Percentiles rank a stretch among this genome's conserved stretches.
These are phyloP conservation scores for Hypena proboscidalis DNA, from an alignment of 2,888 invertebrate species.

Conservation along the genomic window DNA sequence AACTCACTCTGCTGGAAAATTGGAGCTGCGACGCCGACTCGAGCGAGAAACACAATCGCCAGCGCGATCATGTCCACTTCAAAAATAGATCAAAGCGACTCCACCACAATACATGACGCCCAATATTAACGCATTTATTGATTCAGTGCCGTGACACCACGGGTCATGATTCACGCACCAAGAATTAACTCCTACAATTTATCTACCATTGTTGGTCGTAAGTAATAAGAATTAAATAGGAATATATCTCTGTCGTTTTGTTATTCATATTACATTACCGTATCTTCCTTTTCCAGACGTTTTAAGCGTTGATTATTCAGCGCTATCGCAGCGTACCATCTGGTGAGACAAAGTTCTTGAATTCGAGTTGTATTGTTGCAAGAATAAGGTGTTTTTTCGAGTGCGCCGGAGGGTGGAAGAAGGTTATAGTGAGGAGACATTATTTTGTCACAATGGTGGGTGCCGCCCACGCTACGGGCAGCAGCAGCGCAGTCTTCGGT, in stretches of 20 bases:
- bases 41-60: constrained; percentile 67
- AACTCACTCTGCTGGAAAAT: constrained; percentile 77
- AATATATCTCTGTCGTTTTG: constrained; percentile 83
- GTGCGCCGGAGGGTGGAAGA: constrained; percentile 51
- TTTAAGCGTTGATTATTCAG: constrained; percentile 85
- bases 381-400: constrained; percentile 66
- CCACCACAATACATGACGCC: constrained; percentile 17
- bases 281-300: constrained; percentile 85
- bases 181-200: constrained; percentile 66
- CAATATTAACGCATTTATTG: constrained; percentile 39
- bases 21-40: constrained; percentile 67
- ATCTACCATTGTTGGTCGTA: constrained; percentile 71
- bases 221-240: constrained; percentile 82
- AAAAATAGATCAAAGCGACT: constrained; percentile 41
- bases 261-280: constrained; percentile 85
- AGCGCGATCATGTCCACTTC: constrained; percentile 33
- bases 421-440: constrained; percentile 79
- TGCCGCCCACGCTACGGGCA: constrained; percentile 79
- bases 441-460: constrained; percentile 84
- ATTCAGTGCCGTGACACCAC: constrained; percentile 25
- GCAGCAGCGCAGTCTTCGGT: constrained; percentile 73
- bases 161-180: constrained; percentile 53
- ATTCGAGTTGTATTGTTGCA: constrained; percentile 53
- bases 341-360: constrained; percentile 52
- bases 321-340: constrained; percentile 79